Evolutionary conservation across 2,888 invertebrate genomes (phyloP), one percentile per base, ranked within the genome.

Genomic region (Leptothorax acervorum): DNA sequence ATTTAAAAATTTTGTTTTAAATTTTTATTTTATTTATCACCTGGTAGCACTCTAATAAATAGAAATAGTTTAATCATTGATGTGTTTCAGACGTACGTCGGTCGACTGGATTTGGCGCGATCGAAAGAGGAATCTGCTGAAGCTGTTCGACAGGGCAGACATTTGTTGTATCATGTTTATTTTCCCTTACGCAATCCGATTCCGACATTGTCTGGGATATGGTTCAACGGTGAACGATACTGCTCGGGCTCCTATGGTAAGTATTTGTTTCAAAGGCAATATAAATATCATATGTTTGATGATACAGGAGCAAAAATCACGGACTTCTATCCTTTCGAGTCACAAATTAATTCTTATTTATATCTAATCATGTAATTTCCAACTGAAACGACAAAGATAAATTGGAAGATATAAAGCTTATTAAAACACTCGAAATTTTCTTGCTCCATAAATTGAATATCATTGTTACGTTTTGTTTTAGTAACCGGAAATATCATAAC

Each of bases 151-250:
- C 78, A 90, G 83, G 93, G 93, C 75, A 87, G 88, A 83, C 85
- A 93, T 31, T 84, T 95, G 66, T 85, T 84, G 60, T 95, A 95
- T 82, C 88, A 87, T 70, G 70, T 95, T 35, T 83, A 90, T 78
- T 95, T 95, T 87, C 95, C 95, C 23, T 82, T 93, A 28, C 87
- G 83, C 18, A 85, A 84, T n/a, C 94, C 94, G 9, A 81, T 94
- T 83, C 94, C 95, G 3, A 8, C 89, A 6, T 68, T 95, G 23
- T 90, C 90, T 28, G 92, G 88, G 12, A 90, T 95, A 39, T 83
- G 86, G 70, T 93, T 94, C 68, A 94, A 94, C 62, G 85, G 88
- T 66, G 62, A 85, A 45, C 85, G 81, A 78, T 91, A 92, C 23
- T 95, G 94, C 79, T 60, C 70, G 4, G 94, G 94, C 66, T 87